A percentile compares a stretch with the other conserved stretches of the same genome.
phyloP scores from a whole-genome alignment of 2,888 invertebrate species.

The Timema cristinae region DNA sequence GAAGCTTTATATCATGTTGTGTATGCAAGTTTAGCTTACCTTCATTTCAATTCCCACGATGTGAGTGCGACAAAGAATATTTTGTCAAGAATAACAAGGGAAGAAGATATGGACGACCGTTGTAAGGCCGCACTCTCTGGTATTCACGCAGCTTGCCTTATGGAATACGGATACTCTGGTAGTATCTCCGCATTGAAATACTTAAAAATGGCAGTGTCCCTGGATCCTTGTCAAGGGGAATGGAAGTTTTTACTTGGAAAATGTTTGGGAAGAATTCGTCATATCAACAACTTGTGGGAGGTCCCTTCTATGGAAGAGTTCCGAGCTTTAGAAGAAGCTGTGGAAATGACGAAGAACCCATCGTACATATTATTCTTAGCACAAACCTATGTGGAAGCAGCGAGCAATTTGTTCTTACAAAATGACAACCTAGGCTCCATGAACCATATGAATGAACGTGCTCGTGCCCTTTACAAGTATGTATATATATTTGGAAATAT shows the following conservation, averaged over 20 bases:
- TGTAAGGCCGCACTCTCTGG: conserved; percentile 20
- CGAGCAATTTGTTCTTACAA: conserved; percentile 7
- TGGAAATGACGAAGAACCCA: conserved; percentile 14
- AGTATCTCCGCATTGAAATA: conserved; percentile 17
- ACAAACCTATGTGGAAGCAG: conserved; percentile 22
- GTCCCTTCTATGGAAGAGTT: conserved; percentile 19
- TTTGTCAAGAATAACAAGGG: background rate
- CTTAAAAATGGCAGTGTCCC: conserved; percentile 13
- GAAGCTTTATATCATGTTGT: conserved; percentile 17
- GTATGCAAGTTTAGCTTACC: conserved; percentile 10
- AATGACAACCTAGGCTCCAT: background rate
- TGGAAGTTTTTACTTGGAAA: conserved; percentile 24
- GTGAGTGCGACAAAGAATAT: background rate
- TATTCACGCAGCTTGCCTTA: conserved; percentile 12
- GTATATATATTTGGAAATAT: background rate
- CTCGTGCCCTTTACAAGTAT: conserved; percentile 22
- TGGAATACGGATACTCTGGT: conserved; percentile 24
- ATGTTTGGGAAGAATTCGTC: conserved; percentile 22
- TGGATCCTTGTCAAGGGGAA: conserved; percentile 20
- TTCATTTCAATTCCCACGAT: background rate
- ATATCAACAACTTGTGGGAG: conserved; percentile 8
- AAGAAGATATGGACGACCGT: conserved; percentile 12
- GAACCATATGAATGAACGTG: conserved; percentile 12
- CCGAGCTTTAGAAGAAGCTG: conserved; percentile 21
- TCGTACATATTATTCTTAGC: conserved; percentile 24